Conservation (phyloP, 2,797 vertebrate genomes). For the Pseudomugil tenellus region DNA sequence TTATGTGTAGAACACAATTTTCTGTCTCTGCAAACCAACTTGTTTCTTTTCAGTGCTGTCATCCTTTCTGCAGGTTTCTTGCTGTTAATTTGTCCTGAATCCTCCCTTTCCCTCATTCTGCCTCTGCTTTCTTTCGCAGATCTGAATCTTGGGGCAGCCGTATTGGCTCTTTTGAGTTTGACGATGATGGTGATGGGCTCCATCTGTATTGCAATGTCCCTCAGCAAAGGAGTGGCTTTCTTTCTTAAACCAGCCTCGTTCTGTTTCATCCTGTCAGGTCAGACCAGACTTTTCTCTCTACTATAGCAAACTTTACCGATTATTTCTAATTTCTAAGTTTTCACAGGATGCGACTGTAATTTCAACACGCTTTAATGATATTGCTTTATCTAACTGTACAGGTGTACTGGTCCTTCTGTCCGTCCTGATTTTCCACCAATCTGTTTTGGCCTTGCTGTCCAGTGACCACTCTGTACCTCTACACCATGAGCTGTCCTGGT, state of each 20-base stretch:
- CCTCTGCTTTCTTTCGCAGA: slow-evolving; percentile 66
- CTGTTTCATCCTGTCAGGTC: slow-evolving; percentile 91
- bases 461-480: slow-evolving; percentile 82
- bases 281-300: slow-evolving; percentile 15
- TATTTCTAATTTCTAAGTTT: not conserved
- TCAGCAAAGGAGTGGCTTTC: slow-evolving; percentile 89
- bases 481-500: slow-evolving; percentile 90
- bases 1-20: slow-evolving; percentile 3
- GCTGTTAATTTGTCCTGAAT: not conserved
- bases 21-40: not conserved
- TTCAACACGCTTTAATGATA: not conserved
- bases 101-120: not conserved
- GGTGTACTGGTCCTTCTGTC: slow-evolving; percentile 88
- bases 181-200: slow-evolving; percentile 88
- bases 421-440: slow-evolving; percentile 89
- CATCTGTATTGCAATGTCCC: slow-evolving; percentile 89
- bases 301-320: not conserved
- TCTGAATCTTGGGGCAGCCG: slow-evolving; percentile 85
- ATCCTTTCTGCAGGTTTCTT: slow-evolving; percentile 8
- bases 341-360: not conserved
- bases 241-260: slow-evolving; percentile 90
- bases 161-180: slow-evolving; percentile 86
- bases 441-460: slow-evolving; percentile 83
- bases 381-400: slow-evolving; percentile 51
- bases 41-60: not conserved